Evolutionary conservation across 2,113 vertebrate genomes (phyloP).

Genomic region (Gasterosteus nipponicus): DNA sequence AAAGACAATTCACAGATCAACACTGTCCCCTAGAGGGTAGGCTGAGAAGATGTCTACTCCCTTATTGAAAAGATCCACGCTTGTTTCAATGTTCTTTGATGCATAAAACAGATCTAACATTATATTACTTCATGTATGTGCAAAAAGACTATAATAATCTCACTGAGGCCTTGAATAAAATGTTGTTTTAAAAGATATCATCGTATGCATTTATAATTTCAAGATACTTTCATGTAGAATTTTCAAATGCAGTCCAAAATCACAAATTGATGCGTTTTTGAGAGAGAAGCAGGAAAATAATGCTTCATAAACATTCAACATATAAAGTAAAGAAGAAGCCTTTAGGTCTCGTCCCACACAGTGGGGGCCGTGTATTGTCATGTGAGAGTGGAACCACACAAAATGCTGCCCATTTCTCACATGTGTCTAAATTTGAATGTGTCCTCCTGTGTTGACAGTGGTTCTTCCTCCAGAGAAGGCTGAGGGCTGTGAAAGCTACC

Average conservation of each 20-base stretch:
- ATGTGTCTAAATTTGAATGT: background rate
- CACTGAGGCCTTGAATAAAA: slow-evolving; percentile 5
- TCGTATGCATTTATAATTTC: slow-evolving; percentile 8
- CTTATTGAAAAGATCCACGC: background rate
- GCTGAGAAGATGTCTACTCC: slow-evolving; percentile 50
- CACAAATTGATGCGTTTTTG: background rate
- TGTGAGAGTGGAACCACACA: background rate
- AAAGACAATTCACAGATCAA: slow-evolving; percentile 78
- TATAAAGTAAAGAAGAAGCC: background rate
- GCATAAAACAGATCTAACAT: background rate
- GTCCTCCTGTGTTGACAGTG: slow-evolving; percentile 72
- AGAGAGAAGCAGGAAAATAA: background rate
- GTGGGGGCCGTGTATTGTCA: no score
- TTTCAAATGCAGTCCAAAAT: background rate
- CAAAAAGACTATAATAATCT: background rate
- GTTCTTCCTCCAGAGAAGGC: slow-evolving; percentile 82
- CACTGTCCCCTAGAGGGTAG: slow-evolving; percentile 86
- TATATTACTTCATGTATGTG: background rate
- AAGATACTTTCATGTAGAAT: background rate
- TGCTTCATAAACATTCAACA: background rate
- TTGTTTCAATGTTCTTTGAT: slow-evolving; percentile 1
- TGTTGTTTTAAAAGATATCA: background rate
- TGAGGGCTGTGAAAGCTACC: slow-evolving; percentile 75
- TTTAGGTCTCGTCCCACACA: no score
- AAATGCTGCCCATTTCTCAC: background rate